These are phyloP conservation scores for Taenioides sp. DNA, from an alignment of 2,797 vertebrate species.

Conservation along the genomic window DNA sequence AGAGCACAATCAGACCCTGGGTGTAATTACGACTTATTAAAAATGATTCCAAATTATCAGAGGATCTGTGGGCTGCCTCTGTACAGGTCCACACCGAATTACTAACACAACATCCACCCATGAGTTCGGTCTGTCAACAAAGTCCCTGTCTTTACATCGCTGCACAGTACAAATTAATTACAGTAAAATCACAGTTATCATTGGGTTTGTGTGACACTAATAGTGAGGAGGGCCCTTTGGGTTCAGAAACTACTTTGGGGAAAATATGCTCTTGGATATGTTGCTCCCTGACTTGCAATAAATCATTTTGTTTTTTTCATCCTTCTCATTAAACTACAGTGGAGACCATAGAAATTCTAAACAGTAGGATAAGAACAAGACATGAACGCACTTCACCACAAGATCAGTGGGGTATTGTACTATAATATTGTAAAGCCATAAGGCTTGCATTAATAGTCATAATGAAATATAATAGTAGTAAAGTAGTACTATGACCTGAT, in stretches of 20 bases:
- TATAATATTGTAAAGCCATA: no score
- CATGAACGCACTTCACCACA: background rate
- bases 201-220: constrained; percentile 25
- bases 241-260: constrained; percentile 40
- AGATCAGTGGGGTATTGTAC: background rate
- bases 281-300: constrained; percentile 54
- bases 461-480: no score
- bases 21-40: constrained; percentile 86
- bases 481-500: no score
- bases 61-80: constrained; percentile 72
- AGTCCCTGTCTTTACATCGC: constrained; percentile 56
- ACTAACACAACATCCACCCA: constrained; percentile 60
- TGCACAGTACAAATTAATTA: constrained; percentile 56
- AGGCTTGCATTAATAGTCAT: no score
- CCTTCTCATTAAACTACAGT: background rate
- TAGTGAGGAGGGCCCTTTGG: constrained; percentile 15
- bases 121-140: constrained; percentile 60
- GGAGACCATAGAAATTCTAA: background rate
- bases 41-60: constrained; percentile 82
- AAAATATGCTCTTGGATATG: constrained; percentile 55
- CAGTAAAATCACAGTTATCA: constrained; percentile 40
- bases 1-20: constrained; percentile 81
- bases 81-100: constrained; percentile 72
- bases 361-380: background rate
- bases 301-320: constrained; percentile 55